Evolutionary conservation across 2,113 vertebrate genomes (phyloP).

Genomic region (Rhinopithecus roxellana): DNA sequence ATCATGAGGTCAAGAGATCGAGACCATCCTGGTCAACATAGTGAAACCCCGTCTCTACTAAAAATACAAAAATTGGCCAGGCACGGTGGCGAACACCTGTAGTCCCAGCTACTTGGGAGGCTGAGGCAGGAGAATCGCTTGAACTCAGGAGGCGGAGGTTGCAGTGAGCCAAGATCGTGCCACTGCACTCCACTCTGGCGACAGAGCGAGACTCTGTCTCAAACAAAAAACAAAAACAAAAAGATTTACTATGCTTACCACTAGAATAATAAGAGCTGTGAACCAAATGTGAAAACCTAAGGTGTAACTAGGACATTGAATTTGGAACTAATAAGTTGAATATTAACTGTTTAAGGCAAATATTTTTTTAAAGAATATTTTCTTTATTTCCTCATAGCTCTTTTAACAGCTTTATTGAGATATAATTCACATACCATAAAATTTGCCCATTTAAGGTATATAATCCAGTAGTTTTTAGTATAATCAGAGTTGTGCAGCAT

Average conservation of each 20-base stretch:
- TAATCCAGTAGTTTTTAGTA: neutral
- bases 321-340: neutral
- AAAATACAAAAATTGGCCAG: too few relatives aligned
- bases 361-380: neutral
- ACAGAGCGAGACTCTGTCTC: too few relatives aligned
- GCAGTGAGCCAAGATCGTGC: too few relatives aligned
- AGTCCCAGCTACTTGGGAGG: too few relatives aligned
- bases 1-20: too few relatives aligned
- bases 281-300: neutral
- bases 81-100: too few relatives aligned
- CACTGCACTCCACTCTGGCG: too few relatives aligned
- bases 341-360: neutral
- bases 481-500: neutral
- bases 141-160: too few relatives aligned
- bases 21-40: too few relatives aligned
- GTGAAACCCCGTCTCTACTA: too few relatives aligned
- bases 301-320: neutral
- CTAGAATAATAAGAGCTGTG: neutral
- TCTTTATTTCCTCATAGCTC: neutral
- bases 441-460: neutral
- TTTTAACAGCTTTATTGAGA: neutral
- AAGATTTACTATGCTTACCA: neutral
- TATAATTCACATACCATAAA: neutral
- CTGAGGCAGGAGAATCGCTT: too few relatives aligned
- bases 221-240: too few relatives aligned